These are phyloP conservation scores for Philereme transversata DNA, from an alignment of 2,888 invertebrate genomes.

Conservation along the genomic window DNA sequence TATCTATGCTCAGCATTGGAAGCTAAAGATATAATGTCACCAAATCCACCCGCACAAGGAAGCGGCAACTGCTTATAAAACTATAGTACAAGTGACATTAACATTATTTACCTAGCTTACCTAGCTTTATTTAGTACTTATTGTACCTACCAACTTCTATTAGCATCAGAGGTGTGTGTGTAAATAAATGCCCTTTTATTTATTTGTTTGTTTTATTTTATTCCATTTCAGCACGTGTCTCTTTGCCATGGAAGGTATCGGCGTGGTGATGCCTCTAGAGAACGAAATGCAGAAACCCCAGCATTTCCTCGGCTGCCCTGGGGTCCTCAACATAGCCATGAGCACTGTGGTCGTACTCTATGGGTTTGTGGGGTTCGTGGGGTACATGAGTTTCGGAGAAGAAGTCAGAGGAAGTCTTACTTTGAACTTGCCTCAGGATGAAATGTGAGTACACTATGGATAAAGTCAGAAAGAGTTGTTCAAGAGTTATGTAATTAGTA, in stretches of 20 bases:
- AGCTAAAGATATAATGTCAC: too few species aligned
- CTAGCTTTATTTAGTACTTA: too few species aligned
- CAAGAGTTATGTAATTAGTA: too few species aligned
- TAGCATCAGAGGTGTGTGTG: too few species aligned
- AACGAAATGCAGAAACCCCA: conserved; percentile 94
- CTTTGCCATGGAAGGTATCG: conserved; percentile 98
- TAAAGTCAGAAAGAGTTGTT: too few species aligned
- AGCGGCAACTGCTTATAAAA: too few species aligned
- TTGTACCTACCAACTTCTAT: too few species aligned
- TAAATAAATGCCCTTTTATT: too few species aligned
- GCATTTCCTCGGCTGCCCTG: conserved; percentile 91
- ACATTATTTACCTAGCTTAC: conserved; percentile 4
- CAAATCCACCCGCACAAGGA: too few species aligned
- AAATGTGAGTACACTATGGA: conserved; percentile 82
- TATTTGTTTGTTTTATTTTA: too few species aligned
- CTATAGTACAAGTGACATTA: not conserved
- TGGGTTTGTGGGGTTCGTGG: conserved; percentile 93
- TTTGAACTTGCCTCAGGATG: conserved; percentile 88
- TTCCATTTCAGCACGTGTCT: conserved; percentile 89
- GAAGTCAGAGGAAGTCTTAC: conserved; percentile 90
- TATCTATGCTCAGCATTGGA: too few species aligned
- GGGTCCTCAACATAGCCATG: conserved; percentile 95
- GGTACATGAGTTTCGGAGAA: conserved; percentile 93
- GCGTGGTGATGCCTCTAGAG: conserved; percentile 96
- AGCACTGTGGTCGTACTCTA: conserved; percentile 90